Conservation (phyloP, 53 echinoderm and acorn worm genomes). For the Holothuria leucospilota region DNA sequence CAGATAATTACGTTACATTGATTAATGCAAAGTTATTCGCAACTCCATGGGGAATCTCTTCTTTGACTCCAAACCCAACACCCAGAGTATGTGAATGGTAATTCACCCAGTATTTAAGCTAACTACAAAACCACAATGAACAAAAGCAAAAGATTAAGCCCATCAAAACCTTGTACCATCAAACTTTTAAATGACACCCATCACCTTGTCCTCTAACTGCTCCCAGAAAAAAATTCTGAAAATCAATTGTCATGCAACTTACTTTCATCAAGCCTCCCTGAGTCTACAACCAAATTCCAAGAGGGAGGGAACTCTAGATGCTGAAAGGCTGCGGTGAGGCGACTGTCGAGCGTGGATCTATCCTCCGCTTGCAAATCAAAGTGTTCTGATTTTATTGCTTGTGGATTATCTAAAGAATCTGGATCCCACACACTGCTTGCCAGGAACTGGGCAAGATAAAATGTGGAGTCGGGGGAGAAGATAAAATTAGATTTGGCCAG, state of each 20-base stretch:
- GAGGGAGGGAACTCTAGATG: constrained; percentile 81
- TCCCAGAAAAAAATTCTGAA: too few species aligned
- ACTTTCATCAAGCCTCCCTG: constrained; percentile 88
- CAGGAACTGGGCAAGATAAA: constrained; percentile 85
- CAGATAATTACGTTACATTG: too few species aligned
- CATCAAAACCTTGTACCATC: too few species aligned
- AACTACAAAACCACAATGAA: too few species aligned
- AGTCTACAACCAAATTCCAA: constrained; percentile 88
- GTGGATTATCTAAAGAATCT: constrained; percentile 81
- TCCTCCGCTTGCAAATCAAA: constrained; percentile 90
- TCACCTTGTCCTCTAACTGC: too few species aligned
- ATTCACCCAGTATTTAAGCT: too few species aligned
- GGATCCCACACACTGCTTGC: constrained; percentile 87
- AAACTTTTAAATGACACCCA: too few species aligned
- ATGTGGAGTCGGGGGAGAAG: constrained; percentile 78
- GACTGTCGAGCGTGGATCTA: constrained; percentile 76
- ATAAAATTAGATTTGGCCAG: constrained; percentile 72
- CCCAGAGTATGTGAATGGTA: too few species aligned
- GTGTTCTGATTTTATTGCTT: constrained; percentile 78
- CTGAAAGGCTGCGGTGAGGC: constrained; percentile 86
- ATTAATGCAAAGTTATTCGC: too few species aligned
- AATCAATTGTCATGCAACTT: constrained; percentile 42
- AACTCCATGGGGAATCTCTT: too few species aligned
- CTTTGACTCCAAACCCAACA: too few species aligned
- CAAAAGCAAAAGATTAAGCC: too few species aligned